Evolutionary conservation across 2,113 vertebrate genomes (phyloP), one percentile per base, ranked within the genome.

Genomic region (Pao palembangensis): DNA sequence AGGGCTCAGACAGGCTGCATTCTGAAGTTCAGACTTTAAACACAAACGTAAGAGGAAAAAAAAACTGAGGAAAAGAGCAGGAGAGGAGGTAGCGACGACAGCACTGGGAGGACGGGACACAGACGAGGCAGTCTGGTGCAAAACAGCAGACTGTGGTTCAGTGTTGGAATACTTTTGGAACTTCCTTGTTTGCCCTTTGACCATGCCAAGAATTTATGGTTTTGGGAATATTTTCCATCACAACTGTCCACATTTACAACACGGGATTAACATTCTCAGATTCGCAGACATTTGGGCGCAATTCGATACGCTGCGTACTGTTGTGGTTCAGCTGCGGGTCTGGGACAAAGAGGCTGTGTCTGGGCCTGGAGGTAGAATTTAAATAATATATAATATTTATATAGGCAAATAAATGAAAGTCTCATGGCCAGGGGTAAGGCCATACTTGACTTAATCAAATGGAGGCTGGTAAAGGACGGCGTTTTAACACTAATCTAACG

Each of bases 1-100:
- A 14, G 61, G 87, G 81, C 67, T 76, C 67, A 78, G 80, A 81
- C 83, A 70, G 72, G 55, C 64, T 28, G 64, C 57, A 50, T 66
- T 47, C 20, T 55, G 63, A 65, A 71, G 70, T 76, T 67, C 76
- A 72, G 61, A 80, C 55, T 75, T 82, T 82, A 82, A 82, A 82
- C 76, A 77, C 67, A 70, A 58, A 64, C 64, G 62, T 64, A 74
- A 73, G 67, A 64, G n/a, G 65, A 12, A 55, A 71, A 19, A 42
- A 17, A n/a, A n/a, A 8, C 44, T 8, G 71, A 18, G 49, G 8
- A 18, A 42, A 64, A 61, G 47, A 56, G 43, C 16, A 31, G 52
- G 19, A 51, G n/a, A 46, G 67, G 51, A 75, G 60, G 47, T 56
- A 41, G 51, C 6, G 55, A 58, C 4, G 51, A 59, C 71, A 47